Conservation (phyloP, 35 echinoderm and acorn worm species). For the Apostichopus japonicus region DNA sequence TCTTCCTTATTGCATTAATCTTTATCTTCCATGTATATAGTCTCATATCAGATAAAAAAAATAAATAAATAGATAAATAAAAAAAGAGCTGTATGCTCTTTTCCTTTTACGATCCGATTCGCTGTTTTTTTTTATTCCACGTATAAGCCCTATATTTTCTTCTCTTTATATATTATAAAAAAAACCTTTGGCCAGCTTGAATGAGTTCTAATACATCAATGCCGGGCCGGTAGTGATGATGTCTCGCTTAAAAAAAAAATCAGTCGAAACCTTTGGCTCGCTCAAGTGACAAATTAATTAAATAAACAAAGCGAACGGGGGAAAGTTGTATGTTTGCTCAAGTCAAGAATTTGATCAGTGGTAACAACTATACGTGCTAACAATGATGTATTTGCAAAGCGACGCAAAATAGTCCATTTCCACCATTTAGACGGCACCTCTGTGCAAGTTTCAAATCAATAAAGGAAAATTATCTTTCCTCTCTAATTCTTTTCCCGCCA, state of each 20-base stretch:
- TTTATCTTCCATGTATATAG: not conserved
- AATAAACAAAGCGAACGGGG: slow-evolving; percentile 33
- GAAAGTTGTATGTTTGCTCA: slow-evolving; percentile 28
- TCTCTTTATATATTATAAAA: not conserved
- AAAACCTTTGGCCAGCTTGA: slow-evolving; percentile 31
- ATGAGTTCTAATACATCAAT: slow-evolving; percentile 22
- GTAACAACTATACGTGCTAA: slow-evolving; percentile 44
- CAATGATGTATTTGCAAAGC: slow-evolving; percentile 40
- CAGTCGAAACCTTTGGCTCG: slow-evolving; percentile 17
- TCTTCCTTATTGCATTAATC: not conserved
- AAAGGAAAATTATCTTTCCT: slow-evolving; percentile 25
- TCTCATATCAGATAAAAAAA: no score
- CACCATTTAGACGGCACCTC: slow-evolving; percentile 52
- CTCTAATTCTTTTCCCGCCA: slow-evolving; percentile 29
- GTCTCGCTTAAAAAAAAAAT: slow-evolving; percentile 6
- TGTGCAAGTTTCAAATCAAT: slow-evolving; percentile 50
- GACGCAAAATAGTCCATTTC: slow-evolving; percentile 40
- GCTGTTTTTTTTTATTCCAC: not conserved
- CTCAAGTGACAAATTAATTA: slow-evolving; percentile 48
- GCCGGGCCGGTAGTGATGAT: not conserved
- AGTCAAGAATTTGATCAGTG: slow-evolving; percentile 40
- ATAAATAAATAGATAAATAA: no score
- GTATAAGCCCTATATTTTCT: not conserved
- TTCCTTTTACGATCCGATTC: no score
- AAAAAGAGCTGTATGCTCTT: no score